A percentile compares a stretch with the other conserved stretches of the same genome.
These are phyloP conservation scores for Danio albolineatus DNA, from an alignment of 2,797 vertebrate species.

Conservation along the genomic window DNA sequence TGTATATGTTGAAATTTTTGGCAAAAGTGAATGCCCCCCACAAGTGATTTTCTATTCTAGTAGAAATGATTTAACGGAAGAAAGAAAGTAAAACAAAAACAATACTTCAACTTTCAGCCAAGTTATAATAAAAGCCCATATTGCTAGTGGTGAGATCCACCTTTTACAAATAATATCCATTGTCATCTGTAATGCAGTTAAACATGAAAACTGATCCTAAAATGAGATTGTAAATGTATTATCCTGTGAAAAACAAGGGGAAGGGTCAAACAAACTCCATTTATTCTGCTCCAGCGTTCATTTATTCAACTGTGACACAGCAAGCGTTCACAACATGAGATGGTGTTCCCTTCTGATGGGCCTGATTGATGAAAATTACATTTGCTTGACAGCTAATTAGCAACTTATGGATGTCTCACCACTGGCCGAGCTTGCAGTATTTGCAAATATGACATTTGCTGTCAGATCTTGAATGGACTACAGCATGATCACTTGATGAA, in stretches of 20 bases:
- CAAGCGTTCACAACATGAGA: not conserved
- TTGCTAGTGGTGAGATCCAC: not conserved
- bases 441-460: slow-evolving; percentile 39
- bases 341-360: slow-evolving; percentile 1
- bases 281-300: slow-evolving; percentile 9
- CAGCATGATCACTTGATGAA: slow-evolving; percentile 3
- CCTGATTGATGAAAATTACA: slow-evolving; percentile 36
- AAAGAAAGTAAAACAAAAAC: no score
- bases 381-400: slow-evolving; percentile 44
- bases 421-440: slow-evolving; percentile 28
- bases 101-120: not conserved
- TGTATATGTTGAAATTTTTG: not conserved
- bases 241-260: slow-evolving; percentile 6
- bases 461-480: slow-evolving; percentile 8
- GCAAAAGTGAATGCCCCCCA: not conserved
- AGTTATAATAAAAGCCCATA: not conserved
- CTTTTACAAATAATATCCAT: not conserved
- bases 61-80: no score
- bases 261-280: slow-evolving; percentile 20
- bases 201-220: slow-evolving; percentile 16
- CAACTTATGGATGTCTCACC: slow-evolving; percentile 25
- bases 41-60: no score
- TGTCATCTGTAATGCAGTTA: not conserved
- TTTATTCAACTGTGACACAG: slow-evolving; percentile 20
- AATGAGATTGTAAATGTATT: slow-evolving; percentile 10